Conservation (phyloP, 2,113 vertebrate species). For the Penelope pileata region DNA sequence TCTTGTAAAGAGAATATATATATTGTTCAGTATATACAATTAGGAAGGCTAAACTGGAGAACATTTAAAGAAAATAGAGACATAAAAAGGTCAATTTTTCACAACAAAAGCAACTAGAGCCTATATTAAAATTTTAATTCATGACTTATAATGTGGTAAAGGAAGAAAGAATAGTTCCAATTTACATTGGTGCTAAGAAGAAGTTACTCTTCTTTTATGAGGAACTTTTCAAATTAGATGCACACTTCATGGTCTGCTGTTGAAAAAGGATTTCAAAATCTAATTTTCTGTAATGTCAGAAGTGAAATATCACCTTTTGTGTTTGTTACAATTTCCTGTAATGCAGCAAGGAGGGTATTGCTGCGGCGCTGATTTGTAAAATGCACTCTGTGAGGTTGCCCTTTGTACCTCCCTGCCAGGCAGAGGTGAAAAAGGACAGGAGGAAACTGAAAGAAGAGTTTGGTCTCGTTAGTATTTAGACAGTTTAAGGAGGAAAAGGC, state of each 20-base stretch:
- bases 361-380: neutral
- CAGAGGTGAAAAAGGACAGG: neutral
- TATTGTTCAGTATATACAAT: neutral
- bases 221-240: neutral
- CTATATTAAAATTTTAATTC: neutral
- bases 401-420: conserved; percentile 15
- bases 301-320: conserved; percentile 24
- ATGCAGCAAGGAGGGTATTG: neutral
- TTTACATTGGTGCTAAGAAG: neutral
- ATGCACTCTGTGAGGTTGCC: conserved; percentile 8
- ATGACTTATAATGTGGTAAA: neutral
- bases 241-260: neutral
- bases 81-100: neutral
- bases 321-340: neutral
- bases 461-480: neutral
- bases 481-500: neutral
- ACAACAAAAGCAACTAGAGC: neutral
- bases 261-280: conserved; percentile 26
- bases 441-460: neutral
- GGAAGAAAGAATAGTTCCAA: neutral
- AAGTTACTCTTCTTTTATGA: neutral
- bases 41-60: neutral
- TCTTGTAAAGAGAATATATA: neutral
- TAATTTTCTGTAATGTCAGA: conserved; percentile 32
- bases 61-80: neutral